Evolutionary conservation across 2,113 vertebrate genomes (phyloP).

Genomic region (Carassius gibelio): DNA sequence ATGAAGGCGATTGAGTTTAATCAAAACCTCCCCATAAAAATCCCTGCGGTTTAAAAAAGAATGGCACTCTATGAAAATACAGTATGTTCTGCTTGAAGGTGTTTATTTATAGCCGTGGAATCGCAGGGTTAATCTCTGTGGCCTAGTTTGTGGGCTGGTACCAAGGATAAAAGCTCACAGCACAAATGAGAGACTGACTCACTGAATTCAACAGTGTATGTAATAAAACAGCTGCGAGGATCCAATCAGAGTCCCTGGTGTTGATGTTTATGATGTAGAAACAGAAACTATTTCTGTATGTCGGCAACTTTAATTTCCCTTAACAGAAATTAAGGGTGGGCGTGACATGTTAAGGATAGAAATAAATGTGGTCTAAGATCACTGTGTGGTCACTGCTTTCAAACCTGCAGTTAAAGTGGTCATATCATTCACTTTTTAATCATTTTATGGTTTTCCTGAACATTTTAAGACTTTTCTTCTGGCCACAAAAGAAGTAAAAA

Average conservation of each 20-base stretch:
- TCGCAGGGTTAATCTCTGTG: conserved; percentile 35
- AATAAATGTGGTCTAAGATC: conserved; percentile 17
- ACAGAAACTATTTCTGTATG: not conserved
- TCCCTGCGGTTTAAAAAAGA: conserved; percentile 62
- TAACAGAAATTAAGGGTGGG: not conserved
- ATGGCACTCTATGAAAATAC: conserved; percentile 62
- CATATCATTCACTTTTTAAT: not conserved
- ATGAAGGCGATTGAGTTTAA: conserved; percentile 10
- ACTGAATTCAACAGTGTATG: conserved; percentile 10
- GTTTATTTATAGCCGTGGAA: conserved; percentile 65
- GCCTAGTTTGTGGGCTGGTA: conserved; percentile 24
- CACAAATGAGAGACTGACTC: conserved; percentile 31
- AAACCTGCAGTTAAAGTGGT: not conserved
- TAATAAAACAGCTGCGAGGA: conserved; percentile 1
- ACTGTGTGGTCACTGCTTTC: conserved; percentile 9
- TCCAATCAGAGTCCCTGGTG: not conserved
- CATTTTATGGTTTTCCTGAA: not conserved
- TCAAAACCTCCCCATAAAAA: conserved; percentile 28
- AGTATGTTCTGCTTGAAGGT: conserved; percentile 63
- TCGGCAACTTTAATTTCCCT: conserved; percentile 24
- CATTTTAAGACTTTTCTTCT: not conserved
- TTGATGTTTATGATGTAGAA: not conserved
- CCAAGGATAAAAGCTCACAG: conserved; percentile 20
- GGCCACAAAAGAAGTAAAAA: not conserved
- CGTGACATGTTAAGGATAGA: conserved; percentile 30